Evolutionary conservation across 2,888 invertebrate genomes (phyloP).

Genomic region (Cephus runcator): DNA sequence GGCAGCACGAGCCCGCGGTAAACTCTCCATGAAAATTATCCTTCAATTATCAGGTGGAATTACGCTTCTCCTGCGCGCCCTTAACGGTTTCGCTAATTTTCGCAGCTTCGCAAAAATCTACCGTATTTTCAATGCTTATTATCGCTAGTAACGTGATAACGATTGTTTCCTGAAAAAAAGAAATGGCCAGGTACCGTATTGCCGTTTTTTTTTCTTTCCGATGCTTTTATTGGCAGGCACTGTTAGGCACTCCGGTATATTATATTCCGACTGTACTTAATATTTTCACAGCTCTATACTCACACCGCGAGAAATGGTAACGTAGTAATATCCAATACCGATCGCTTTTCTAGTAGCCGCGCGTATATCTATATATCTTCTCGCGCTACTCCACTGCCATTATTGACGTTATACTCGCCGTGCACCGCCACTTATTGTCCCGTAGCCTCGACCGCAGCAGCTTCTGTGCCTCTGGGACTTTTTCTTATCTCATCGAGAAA

Average conservation of each 20-base stretch:
- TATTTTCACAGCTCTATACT: not conserved
- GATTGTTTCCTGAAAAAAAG: not conserved
- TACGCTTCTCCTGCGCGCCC: not conserved
- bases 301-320: not conserved
- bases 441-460: slow-evolving; percentile 36
- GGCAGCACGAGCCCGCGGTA: slow-evolving; percentile 49
- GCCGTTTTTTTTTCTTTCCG: not conserved
- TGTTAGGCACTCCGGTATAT: not conserved
- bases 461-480: slow-evolving; percentile 36
- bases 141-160: not conserved
- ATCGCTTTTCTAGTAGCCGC: not conserved
- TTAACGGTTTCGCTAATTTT: not conserved
- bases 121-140: not conserved
- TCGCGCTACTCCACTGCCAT: not conserved
- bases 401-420: not conserved
- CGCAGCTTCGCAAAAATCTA: not conserved
- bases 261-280: not conserved
- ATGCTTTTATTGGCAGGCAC: not conserved
- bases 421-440: slow-evolving; percentile 3
- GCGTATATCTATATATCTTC: not conserved
- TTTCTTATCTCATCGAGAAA: slow-evolving; percentile 42
- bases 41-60: slow-evolving; percentile 50
- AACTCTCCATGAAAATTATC: slow-evolving; percentile 54
- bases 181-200: not conserved
- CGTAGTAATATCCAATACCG: not conserved